Evolutionary conservation across 2,797 vertebrate genomes (phyloP).

Genomic region (Rallus crepitans): DNA sequence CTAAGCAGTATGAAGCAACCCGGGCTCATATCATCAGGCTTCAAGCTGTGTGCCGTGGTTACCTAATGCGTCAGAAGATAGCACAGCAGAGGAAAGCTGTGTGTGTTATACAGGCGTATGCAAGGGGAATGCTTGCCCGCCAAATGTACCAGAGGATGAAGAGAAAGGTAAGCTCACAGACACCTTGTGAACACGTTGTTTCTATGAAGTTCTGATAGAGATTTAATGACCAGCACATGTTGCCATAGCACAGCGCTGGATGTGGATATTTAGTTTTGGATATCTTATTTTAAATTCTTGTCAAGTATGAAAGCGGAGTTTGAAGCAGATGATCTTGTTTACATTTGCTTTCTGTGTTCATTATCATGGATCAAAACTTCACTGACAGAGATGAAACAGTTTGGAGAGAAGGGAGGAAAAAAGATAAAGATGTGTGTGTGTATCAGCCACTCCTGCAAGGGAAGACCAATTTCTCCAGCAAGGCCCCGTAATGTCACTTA

Average conservation of each 20-base stretch:
- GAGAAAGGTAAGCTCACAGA: slow-evolving; percentile 74
- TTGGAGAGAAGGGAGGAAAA: not conserved
- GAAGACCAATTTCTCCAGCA: not conserved
- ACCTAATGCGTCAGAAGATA: slow-evolving; percentile 82
- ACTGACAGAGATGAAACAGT: not conserved
- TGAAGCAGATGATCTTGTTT: not conserved
- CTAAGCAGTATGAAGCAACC: slow-evolving; percentile 80
- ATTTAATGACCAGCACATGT: not conserved
- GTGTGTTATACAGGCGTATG: slow-evolving; percentile 87
- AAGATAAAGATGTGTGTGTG: not conserved
- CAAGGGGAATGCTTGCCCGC: slow-evolving; percentile 87
- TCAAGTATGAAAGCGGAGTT: not conserved
- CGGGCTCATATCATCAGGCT: slow-evolving; percentile 76
- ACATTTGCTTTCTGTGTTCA: not conserved
- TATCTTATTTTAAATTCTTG: not conserved
- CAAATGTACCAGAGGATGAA: slow-evolving; percentile 76
- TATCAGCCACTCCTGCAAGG: not conserved
- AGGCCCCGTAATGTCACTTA: not conserved
- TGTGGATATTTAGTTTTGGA: not conserved
- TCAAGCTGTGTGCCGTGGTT: slow-evolving; percentile 85
- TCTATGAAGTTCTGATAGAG: not conserved
- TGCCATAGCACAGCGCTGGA: not conserved
- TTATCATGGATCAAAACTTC: not conserved
- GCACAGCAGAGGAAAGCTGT: slow-evolving; percentile 82
- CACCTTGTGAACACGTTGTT: not conserved